These are phyloP conservation scores for Apoderus coryli DNA, from an alignment of 2,888 invertebrate genomes.

Conservation along the genomic window DNA sequence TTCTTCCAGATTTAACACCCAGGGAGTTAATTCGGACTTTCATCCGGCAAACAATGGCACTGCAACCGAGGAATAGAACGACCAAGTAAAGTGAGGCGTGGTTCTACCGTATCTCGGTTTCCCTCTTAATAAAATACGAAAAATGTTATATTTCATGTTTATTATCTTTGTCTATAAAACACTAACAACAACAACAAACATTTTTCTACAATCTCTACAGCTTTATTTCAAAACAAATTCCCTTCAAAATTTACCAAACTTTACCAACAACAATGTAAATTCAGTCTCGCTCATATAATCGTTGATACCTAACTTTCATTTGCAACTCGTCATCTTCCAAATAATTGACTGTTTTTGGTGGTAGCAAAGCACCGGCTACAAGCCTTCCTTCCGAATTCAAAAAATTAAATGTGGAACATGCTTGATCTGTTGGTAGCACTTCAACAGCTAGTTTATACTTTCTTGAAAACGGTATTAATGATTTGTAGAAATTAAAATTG, in stretches of 20 bases:
- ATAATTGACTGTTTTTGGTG: conserved; percentile 39
- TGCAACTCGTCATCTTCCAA: conserved; percentile 45
- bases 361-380: conserved; percentile 55
- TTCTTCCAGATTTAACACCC: too few relatives aligned
- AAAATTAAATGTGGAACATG: conserved; percentile 85
- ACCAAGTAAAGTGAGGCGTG: too few relatives aligned
- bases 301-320: conserved; percentile 39
- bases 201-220: neutral
- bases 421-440: conserved; percentile 67
- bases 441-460: conserved; percentile 56
- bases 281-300: conserved; percentile 37
- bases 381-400: conserved; percentile 65
- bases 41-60: too few relatives aligned
- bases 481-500: conserved; percentile 30
- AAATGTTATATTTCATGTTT: too few relatives aligned
- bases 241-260: neutral
- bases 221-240: neutral
- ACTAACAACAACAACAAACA: neutral
- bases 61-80: too few relatives aligned
- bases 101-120: too few relatives aligned
- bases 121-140: too few relatives aligned
- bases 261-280: neutral
- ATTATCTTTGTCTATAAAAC: neutral
- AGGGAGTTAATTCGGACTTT: too few relatives aligned
- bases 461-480: conserved; percentile 34